Conservation (phyloP, 1,140 invertebrate genomes). For the Drosophila sp. region DNA sequence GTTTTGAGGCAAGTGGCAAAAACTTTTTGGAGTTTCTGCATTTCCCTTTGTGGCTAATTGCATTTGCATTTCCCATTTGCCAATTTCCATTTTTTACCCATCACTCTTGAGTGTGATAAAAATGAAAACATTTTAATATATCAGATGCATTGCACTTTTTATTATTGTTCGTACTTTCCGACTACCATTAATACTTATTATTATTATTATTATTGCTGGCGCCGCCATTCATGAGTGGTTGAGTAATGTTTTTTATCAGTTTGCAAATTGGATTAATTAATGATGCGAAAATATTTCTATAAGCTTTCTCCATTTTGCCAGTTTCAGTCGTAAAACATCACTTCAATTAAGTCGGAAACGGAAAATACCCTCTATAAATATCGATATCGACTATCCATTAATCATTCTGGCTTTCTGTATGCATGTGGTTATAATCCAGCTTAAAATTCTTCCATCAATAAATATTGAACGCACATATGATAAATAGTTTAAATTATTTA, state of each 20-base stretch:
- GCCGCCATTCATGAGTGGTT: slow-evolving; percentile 4
- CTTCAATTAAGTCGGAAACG: not conserved
- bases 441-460: too few species aligned
- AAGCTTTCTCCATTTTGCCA: not conserved
- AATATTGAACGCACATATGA: too few species aligned
- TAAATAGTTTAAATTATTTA: too few species aligned
- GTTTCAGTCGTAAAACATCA: slow-evolving; percentile 1
- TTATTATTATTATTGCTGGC: slow-evolving; percentile 1
- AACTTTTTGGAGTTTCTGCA: not conserved
- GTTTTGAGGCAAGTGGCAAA: slow-evolving; percentile 48
- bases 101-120: not conserved
- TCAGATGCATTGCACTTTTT: slow-evolving; percentile 8
- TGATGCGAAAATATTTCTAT: slow-evolving; percentile 12
- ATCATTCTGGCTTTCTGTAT: too few species aligned
- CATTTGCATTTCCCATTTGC: slow-evolving; percentile 30
- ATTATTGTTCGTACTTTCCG: not conserved
- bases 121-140: not conserved
- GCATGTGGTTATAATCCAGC: too few species aligned
- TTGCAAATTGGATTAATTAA: slow-evolving; percentile 54
- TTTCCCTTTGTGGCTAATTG: slow-evolving; percentile 14
- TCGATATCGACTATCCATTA: too few species aligned
- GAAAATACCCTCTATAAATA: not conserved
- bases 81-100: not conserved
- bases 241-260: slow-evolving; percentile 34
- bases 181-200: not conserved